These are phyloP conservation scores for Mus pahari DNA, from an alignment of 2,113 vertebrate species.

Conservation along the genomic window DNA sequence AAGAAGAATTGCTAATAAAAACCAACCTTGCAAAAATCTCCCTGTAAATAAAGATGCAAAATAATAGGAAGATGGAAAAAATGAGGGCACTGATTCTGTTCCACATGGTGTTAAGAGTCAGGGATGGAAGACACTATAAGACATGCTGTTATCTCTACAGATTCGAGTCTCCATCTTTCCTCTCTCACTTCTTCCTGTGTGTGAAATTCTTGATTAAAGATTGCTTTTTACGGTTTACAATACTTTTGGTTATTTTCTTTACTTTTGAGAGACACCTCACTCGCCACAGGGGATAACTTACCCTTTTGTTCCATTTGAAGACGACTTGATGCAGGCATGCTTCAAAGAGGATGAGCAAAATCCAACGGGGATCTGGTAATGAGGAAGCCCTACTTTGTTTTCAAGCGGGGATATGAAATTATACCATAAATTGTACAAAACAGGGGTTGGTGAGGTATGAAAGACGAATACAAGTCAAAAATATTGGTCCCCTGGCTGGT, in stretches of 20 bases:
- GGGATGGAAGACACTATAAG: constrained; percentile 60
- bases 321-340: constrained; percentile 73
- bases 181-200: constrained; percentile 63
- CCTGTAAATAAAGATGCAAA: constrained; percentile 72
- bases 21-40: constrained; percentile 16
- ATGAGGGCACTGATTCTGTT: constrained; percentile 60
- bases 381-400: constrained; percentile 80
- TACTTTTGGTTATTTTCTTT: constrained; percentile 19
- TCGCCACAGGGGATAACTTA: constrained; percentile 80
- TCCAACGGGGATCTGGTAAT: constrained; percentile 80
- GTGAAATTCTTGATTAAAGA: constrained; percentile 81
- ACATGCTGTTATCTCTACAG: constrained; percentile 49
- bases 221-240: constrained; percentile 66
- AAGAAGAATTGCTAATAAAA: constrained; percentile 58
- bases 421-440: constrained; percentile 78
- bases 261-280: constrained; percentile 78
- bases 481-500: constrained; percentile 71
- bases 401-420: constrained; percentile 83
- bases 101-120: constrained; percentile 49
- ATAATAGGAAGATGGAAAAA: constrained; percentile 73
- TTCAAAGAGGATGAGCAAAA: constrained; percentile 83
- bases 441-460: not conserved
- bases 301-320: constrained; percentile 75
- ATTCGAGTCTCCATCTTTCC: constrained; percentile 22
- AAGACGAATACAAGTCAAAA: constrained; percentile 79